Percentiles rank a stretch among this genome's conserved stretches.
Evolutionary conservation across 2,113 vertebrate genomes (phyloP).

Genomic region (Xiphorhynchus elegans): DNA sequence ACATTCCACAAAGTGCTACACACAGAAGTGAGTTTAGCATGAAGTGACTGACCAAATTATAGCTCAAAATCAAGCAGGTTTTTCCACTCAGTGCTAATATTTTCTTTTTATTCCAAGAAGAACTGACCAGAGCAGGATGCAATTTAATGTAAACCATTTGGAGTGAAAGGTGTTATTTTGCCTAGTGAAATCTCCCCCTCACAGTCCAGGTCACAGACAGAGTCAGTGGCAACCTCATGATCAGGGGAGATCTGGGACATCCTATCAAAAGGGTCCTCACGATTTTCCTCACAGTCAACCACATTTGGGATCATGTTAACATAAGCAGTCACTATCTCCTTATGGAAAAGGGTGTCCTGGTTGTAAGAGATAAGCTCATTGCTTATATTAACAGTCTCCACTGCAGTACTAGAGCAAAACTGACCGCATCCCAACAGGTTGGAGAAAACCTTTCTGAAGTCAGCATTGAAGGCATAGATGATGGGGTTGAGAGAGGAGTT

Average conservation of each 20-base stretch:
- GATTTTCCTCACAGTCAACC: conserved; percentile 78
- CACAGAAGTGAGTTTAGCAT: neutral
- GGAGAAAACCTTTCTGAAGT: conserved; percentile 92
- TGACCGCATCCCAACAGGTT: conserved; percentile 86
- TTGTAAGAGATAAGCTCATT: conserved; percentile 91
- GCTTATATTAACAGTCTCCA: conserved; percentile 91
- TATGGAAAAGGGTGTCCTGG: conserved; percentile 86
- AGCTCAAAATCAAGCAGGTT: neutral
- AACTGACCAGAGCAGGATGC: neutral
- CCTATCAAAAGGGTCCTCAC: conserved; percentile 80
- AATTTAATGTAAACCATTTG: conserved; percentile 83
- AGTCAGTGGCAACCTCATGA: conserved; percentile 78
- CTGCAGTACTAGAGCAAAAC: conserved; percentile 82
- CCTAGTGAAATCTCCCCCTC: conserved; percentile 85
- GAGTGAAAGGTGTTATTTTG: conserved; percentile 84
- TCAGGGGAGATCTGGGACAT: conserved; percentile 81
- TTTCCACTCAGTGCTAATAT: conserved; percentile 7
- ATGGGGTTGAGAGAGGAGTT: conserved; percentile 95
- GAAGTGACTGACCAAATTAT: neutral
- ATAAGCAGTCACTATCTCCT: conserved; percentile 83
- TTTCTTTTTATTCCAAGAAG: neutral
- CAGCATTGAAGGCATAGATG: conserved; percentile 95
- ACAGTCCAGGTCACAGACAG: conserved; percentile 84
- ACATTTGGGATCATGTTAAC: conserved; percentile 89
- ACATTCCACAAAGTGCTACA: neutral